These are phyloP conservation scores for Lateolabrax maculatus DNA, from an alignment of 2,797 vertebrate genomes.

Conservation along the genomic window DNA sequence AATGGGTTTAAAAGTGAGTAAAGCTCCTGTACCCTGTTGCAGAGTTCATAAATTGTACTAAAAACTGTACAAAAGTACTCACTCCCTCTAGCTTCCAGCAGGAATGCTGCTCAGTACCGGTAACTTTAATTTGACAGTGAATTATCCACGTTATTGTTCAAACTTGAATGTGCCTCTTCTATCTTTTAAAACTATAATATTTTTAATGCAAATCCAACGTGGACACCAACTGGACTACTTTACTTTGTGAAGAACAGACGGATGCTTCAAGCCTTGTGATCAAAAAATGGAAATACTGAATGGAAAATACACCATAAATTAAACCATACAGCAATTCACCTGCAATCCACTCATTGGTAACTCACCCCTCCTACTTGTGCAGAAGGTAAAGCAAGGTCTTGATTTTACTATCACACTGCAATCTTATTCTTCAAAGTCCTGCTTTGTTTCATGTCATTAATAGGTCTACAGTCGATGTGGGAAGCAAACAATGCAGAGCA, in stretches of 20 bases:
- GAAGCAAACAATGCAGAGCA: slow-evolving; percentile 63
- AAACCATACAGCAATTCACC: slow-evolving; percentile 17
- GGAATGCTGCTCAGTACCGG: not conserved
- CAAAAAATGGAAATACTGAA: slow-evolving; percentile 24
- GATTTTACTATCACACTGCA: slow-evolving; percentile 34
- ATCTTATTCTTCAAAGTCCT: slow-evolving; percentile 50
- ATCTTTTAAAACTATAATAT: not conserved
- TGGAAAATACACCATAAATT: not conserved
- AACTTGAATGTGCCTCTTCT: not conserved
- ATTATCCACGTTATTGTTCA: not conserved
- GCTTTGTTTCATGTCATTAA: slow-evolving; percentile 56
- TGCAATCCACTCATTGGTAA: slow-evolving; percentile 23
- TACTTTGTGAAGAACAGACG: not conserved
- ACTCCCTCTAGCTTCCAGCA: not conserved
- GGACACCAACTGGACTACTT: not conserved
- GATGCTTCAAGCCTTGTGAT: not conserved
- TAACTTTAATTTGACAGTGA: not conserved
- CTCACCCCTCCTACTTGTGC: not conserved
- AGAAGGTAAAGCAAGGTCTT: slow-evolving; percentile 3
- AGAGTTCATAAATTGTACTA: not conserved
- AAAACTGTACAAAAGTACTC: too few species aligned
- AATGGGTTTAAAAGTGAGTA: not conserved
- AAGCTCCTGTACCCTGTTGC: not conserved
- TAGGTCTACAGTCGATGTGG: slow-evolving; percentile 46
- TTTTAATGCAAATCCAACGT: not conserved